A percentile compares a stretch with the other conserved stretches of the same genome.
Evolutionary conservation across 2,113 vertebrate genomes (phyloP).

Genomic region (Centrocercus urophasianus): DNA sequence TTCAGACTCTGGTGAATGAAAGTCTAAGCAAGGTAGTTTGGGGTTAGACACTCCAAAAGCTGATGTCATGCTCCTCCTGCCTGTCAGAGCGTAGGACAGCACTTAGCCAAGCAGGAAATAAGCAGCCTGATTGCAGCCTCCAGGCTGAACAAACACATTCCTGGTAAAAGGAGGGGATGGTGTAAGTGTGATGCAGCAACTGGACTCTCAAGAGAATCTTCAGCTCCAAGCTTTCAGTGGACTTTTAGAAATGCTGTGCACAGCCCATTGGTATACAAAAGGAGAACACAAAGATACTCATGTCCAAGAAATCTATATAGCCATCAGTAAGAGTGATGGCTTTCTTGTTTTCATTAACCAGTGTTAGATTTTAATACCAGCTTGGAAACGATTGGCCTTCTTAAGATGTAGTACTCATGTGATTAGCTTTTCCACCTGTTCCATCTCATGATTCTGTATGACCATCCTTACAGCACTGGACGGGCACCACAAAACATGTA

Average conservation of each 20-base stretch:
- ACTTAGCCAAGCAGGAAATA: background rate
- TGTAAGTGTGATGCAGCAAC: accelerated
- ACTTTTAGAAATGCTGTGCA: background rate
- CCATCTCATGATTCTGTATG: background rate
- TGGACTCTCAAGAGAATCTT: background rate
- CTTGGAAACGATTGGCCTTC: constrained; percentile 2
- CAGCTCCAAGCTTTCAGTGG: background rate
- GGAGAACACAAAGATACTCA: background rate
- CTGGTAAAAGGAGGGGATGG: background rate
- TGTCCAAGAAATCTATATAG: background rate
- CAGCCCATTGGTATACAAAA: background rate
- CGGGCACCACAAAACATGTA: background rate
- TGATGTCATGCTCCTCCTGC: background rate
- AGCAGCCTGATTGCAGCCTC: background rate
- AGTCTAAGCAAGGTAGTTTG: background rate
- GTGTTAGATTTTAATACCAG: constrained; percentile 51
- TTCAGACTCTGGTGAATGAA: background rate
- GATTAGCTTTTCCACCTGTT: constrained; percentile 48
- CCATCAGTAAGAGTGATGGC: constrained; percentile 43
- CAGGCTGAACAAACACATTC: background rate
- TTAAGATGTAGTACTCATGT: constrained; percentile 28
- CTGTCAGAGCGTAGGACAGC: background rate
- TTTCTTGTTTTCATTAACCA: constrained; percentile 51
- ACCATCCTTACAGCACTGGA: background rate
- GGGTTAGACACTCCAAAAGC: background rate